A percentile compares a stretch with the other conserved stretches of the same genome.
phyloP scores from a whole-genome alignment of 35 echinoderm and acorn worm genomes.

The Ophioderma brevispina region DNA sequence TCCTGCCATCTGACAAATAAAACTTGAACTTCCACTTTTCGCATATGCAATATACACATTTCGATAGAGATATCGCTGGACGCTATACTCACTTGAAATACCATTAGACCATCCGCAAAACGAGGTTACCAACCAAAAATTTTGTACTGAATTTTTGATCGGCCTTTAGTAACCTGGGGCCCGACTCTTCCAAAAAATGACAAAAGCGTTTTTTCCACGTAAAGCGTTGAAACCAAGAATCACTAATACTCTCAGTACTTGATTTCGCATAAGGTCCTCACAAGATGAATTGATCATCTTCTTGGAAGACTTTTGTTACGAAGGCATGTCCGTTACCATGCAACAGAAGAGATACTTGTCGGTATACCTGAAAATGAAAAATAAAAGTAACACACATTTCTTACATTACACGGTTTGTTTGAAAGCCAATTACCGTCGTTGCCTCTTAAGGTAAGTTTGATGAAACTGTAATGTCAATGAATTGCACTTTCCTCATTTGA shows the following conservation, averaged over 20 bases:
- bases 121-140: conserved; percentile 48
- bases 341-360: conserved; percentile 77
- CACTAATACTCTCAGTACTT: conserved; percentile 37
- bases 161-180: neutral
- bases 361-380: conserved; percentile 40
- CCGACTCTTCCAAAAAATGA: conserved; percentile 30
- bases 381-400: no score
- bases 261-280: conserved; percentile 54
- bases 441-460: no score
- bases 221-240: conserved; percentile 46
- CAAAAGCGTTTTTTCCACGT: conserved; percentile 51
- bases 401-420: no score
- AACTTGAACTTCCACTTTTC: conserved; percentile 10
- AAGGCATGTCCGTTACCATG: conserved; percentile 32
- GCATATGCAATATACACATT: conserved; percentile 32
- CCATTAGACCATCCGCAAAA: conserved; percentile 66
- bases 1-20: conserved; percentile 46
- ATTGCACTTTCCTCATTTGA: no score
- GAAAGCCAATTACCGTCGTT: no score
- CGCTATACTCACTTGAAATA: conserved; percentile 61
- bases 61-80: conserved; percentile 35
- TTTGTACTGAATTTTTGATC: neutral
- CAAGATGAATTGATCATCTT: conserved; percentile 73
- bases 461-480: no score
- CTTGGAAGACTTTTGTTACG: conserved; percentile 9